Conservation (phyloP, 2,797 vertebrate genomes). For the Oreortyx pictus region DNA sequence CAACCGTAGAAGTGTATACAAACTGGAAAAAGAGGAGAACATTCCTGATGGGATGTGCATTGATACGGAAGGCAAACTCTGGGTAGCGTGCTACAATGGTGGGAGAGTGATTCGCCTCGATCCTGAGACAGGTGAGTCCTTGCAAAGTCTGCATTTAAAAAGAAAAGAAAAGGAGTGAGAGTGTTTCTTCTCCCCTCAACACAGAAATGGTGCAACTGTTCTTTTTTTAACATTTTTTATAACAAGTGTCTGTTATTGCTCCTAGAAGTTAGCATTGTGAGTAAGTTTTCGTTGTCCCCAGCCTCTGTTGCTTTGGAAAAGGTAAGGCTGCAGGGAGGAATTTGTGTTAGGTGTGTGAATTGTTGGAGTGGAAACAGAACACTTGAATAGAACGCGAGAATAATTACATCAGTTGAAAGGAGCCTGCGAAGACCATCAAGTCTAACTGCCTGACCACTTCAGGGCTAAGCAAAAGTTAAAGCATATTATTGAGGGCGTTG, state of each 20-base stretch:
- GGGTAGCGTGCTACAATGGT: conserved; percentile 91
- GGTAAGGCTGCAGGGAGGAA: not conserved
- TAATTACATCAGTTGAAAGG: not conserved
- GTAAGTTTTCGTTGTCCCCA: not conserved
- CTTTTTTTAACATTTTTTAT: not conserved
- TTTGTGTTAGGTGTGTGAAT: not conserved
- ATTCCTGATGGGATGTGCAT: conserved; percentile 94
- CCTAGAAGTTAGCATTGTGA: not conserved
- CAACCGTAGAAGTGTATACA: conserved; percentile 88
- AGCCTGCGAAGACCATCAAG: not conserved
- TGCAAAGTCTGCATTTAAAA: not conserved
- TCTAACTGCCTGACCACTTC: not conserved
- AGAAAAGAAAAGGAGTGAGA: not conserved
- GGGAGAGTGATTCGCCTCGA: conserved; percentile 91
- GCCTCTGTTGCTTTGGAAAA: not conserved
- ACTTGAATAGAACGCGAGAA: no score
- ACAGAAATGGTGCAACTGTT: not conserved
- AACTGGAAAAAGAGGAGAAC: conserved; percentile 86
- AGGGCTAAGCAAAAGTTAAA: not conserved
- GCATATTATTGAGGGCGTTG: not conserved
- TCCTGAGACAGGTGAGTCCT: conserved; percentile 85
- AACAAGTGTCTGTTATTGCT: not conserved
- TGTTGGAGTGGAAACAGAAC: not conserved
- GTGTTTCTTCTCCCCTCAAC: not conserved
- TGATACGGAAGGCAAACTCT: conserved; percentile 88